Percentiles rank a stretch among this genome's conserved stretches.
These are phyloP conservation scores for Parotia lawesii DNA, from an alignment of 2,113 vertebrate species.

Conservation along the genomic window DNA sequence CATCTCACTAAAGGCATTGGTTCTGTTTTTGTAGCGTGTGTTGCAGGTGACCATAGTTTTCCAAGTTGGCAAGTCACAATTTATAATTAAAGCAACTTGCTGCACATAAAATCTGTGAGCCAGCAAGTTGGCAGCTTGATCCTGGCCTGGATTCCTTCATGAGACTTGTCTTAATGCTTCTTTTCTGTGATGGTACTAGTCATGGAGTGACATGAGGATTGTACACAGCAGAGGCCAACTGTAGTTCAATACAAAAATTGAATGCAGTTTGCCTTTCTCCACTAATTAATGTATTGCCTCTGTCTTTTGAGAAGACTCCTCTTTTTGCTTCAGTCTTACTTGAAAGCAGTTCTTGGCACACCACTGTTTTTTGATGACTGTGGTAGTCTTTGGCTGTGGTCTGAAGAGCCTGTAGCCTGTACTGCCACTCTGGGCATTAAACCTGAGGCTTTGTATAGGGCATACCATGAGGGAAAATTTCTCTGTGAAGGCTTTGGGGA, in stretches of 20 bases:
- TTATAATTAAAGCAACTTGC: background rate
- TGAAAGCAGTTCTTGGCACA: background rate
- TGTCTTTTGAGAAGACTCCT: background rate
- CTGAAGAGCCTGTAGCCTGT: background rate
- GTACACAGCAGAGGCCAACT: accelerated
- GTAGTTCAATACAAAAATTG: background rate
- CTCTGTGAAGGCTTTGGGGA: background rate
- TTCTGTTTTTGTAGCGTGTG: accelerated
- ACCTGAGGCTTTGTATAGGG: background rate
- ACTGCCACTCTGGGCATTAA: background rate
- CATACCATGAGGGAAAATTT: accelerated
- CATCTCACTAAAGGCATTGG: background rate
- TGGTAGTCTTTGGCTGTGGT: background rate
- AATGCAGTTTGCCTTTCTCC: background rate
- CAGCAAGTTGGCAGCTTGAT: background rate
- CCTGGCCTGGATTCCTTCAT: background rate
- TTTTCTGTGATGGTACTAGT: background rate
- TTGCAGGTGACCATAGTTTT: background rate
- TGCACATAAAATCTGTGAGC: background rate
- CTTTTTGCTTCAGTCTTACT: background rate
- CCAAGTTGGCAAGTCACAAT: background rate
- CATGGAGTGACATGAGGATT: background rate
- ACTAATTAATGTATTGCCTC: background rate
- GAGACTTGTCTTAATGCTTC: background rate
- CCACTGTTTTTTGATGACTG: background rate